Evolutionary conservation across 2,888 invertebrate genomes (phyloP).

Genomic region (Dryobotodes eremita): DNA sequence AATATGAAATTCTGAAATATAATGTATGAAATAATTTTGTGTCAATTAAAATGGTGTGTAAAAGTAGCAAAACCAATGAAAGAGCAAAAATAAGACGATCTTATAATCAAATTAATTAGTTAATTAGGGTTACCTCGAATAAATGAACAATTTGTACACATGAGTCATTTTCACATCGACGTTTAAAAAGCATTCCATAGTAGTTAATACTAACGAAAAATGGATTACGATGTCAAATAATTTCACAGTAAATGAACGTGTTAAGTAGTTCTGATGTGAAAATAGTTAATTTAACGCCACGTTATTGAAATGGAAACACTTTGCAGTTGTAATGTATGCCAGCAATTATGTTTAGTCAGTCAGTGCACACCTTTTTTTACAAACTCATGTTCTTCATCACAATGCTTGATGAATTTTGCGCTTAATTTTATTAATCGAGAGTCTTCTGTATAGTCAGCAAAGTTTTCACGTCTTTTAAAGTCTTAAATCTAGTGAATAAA

Average conservation of each 20-base stretch:
- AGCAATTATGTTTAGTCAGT: slow-evolving; percentile 5
- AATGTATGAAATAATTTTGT: neutral
- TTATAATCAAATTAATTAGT: neutral
- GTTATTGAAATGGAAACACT: slow-evolving; percentile 41
- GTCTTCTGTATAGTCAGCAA: neutral
- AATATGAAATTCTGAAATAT: neutral
- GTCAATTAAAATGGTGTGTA: neutral
- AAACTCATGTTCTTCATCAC: neutral
- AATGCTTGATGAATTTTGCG: neutral
- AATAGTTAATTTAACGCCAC: slow-evolving; percentile 60
- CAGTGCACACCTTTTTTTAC: neutral
- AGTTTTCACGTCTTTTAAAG: neutral
- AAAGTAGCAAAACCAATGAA: neutral
- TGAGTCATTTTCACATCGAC: slow-evolving; percentile 4
- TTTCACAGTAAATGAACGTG: slow-evolving; percentile 48
- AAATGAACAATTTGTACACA: neutral
- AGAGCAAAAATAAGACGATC: neutral
- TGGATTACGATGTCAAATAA: slow-evolving; percentile 47
- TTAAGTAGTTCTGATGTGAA: slow-evolving; percentile 52
- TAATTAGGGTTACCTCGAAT: neutral
- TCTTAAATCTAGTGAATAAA: neutral
- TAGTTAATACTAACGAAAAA: slow-evolving; percentile 14
- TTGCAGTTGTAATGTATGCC: slow-evolving; percentile 29
- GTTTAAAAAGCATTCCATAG: slow-evolving; percentile 7
- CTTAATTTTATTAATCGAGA: too few species aligned